phyloP scores from a whole-genome alignment of 2,113 vertebrate genomes.

The Notothenia rossii region DNA sequence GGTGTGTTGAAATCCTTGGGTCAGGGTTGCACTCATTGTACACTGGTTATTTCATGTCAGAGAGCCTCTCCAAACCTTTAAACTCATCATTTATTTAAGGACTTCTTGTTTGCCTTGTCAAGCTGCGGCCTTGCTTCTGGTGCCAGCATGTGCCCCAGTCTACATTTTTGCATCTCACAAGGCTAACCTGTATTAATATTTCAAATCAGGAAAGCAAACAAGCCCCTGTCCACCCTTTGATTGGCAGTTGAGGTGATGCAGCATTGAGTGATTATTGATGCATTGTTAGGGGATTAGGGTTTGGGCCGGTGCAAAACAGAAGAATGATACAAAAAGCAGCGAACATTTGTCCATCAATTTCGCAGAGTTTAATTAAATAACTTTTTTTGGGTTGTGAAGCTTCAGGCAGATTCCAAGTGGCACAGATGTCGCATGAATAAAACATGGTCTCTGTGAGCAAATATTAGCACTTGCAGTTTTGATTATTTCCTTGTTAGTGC shows the following conservation, averaged over 20 bases:
- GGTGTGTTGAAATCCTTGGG: constrained; percentile 50
- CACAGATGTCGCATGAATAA: constrained; percentile 80
- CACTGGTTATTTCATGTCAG: constrained; percentile 70
- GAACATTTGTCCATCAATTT: constrained; percentile 67
- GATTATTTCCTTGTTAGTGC: constrained; percentile 69
- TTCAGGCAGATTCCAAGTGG: constrained; percentile 64
- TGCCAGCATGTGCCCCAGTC: constrained; percentile 76
- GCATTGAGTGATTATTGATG: constrained; percentile 75
- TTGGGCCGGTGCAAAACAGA: constrained; percentile 56
- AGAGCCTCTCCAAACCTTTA: constrained; percentile 77
- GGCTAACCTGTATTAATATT: constrained; percentile 86
- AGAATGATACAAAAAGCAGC: constrained; percentile 41
- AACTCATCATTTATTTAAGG: constrained; percentile 84
- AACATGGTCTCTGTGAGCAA: constrained; percentile 66
- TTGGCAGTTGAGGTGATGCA: constrained; percentile 75
- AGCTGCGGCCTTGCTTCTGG: constrained; percentile 83
- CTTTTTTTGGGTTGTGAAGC: constrained; percentile 62
- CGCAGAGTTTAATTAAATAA: constrained; percentile 69
- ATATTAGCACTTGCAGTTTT: constrained; percentile 65
- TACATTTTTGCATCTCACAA: constrained; percentile 84
- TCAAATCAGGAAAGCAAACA: constrained; percentile 78
- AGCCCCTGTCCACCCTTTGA: constrained; percentile 66
- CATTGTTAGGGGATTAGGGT: constrained; percentile 43
- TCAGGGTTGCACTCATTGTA: constrained; percentile 61
- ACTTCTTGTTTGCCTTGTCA: constrained; percentile 83